A percentile compares a stretch with the other conserved stretches of the same genome.
phyloP scores from a whole-genome alignment of 2,113 vertebrate species.

The Chaetorhynchus papuensis region DNA sequence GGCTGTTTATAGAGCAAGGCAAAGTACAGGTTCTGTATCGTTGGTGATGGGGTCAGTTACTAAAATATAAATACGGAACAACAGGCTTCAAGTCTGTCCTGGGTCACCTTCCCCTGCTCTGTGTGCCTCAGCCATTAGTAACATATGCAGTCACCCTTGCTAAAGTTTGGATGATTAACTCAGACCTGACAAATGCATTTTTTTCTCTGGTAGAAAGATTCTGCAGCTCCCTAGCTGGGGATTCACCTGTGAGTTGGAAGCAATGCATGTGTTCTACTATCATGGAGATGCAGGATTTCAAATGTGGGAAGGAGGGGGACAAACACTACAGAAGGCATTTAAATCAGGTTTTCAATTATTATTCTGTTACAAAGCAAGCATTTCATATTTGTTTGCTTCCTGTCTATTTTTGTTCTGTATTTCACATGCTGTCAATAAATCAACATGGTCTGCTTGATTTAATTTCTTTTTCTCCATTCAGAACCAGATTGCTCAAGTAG shows the following conservation, averaged over 20 bases:
- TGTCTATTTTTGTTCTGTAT: neutral
- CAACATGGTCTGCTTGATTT: neutral
- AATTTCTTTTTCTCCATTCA: neutral
- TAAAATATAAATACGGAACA: neutral
- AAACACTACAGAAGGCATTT: neutral
- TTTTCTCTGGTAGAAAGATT: neutral
- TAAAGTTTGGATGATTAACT: neutral
- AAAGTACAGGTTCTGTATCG: fast-evolving
- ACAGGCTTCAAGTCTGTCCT: neutral
- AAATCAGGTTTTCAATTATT: neutral
- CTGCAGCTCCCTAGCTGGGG: neutral
- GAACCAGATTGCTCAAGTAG: neutral
- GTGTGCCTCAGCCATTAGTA: neutral
- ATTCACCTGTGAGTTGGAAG: neutral
- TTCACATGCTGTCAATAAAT: neutral
- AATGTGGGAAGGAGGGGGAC: neutral
- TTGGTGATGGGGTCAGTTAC: neutral
- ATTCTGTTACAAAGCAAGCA: neutral
- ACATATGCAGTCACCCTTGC: neutral
- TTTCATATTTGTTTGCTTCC: neutral
- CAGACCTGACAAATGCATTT: neutral
- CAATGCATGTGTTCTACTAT: neutral
- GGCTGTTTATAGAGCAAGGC: neutral
- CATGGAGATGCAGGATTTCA: neutral
- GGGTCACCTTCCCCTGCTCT: neutral